Evolutionary conservation across 2,113 vertebrate species (phyloP), one percentile per base, ranked within the genome.

Genomic region (Isichthys henryi): DNA sequence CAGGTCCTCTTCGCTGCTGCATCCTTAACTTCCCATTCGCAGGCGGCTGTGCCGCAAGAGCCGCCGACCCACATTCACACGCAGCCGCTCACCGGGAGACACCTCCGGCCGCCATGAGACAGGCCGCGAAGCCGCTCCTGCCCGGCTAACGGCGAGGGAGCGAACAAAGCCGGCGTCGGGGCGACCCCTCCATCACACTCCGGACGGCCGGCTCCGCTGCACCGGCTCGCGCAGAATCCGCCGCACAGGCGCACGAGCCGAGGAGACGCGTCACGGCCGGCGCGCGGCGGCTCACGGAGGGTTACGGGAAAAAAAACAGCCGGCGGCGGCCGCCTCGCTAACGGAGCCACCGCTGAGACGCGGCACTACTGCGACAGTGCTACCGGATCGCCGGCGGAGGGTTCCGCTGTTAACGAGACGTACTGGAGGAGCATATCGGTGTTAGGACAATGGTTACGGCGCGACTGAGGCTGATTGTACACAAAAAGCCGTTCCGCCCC

Each of bases 401-500:
- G 31, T 35, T 35, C 35, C 74, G 35, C 35, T 19, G 19, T 19
- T 17, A 19, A 43, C 13, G 4, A 35, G 35, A 15, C 74, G 74
- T 43, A 43, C 2, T 2, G 39, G n/a, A 15, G 15, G 13, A 70
- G 62, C n/a, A 11, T 31, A 27, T 13, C n/a, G 27, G 62, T 70
- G 27, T 27, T 70, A 70, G 10, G 35, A 80, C 74, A 80, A 80
- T 80, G 74, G 74, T 80, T 43, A 80, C 82, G 45, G 43, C 39
- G 13, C 77, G 77, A 39, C 77, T 8, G 39, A 11, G 58, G 58
- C 58, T 13, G 15, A 66, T 23, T 53, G 35, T 27, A 82, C 70
- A 89, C 52, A 88, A 88, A 89, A 89, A 89, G 80, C 89, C 89
- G 89, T 80, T 87, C 89, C 89, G 89, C 89, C 89, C 89, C 89